Evolutionary conservation across 2,888 invertebrate species (phyloP), one percentile per base, ranked within the genome.

Genomic region (Venusia cambrica): DNA sequence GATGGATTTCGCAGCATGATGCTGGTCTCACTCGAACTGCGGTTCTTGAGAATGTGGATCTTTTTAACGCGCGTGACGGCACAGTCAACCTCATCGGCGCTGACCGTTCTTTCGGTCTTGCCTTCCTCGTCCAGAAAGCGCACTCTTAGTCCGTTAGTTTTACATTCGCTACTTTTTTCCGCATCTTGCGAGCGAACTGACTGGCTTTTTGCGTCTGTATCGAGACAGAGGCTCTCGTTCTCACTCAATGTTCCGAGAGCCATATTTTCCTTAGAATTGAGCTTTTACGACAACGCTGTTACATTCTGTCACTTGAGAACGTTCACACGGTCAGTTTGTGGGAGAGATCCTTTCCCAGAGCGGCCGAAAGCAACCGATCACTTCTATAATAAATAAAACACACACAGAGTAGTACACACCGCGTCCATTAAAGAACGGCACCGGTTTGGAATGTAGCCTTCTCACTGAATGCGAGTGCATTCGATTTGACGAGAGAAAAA

Each of bases 381-480:
- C 70, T 67, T 58, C 58, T 63, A 62, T 68, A 68, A 71, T 62
- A 65, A 65, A 68, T 67, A 68, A 71, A 72, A 75, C 73, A 73
- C 73, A 72, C 73, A 78, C 76, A 73, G 69, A 50, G 48, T 67
- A 71, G 76, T 75, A 76, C 73, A 76, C 81, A 79, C 78, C 72
- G 70, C 73, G 80, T 75, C 77, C 80, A 77, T 75, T 80, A 76
- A 76, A 73, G 75, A 81, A 76, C 83, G 78, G 77, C 84, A 85
- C 83, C 75, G 81, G 83, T 76, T 80, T 68, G 84, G 85, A 85
- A 87, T 85, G 85, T 73, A 74, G 80, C 80, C 77, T 78, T 75
- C 73, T 74, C 64, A 76, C 77, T 72, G 57, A 65, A 74, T 73
- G 73, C 81, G 79, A n/a, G n/a, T 76, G 76, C 71, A 75, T 73